phyloP scores from a whole-genome alignment of 2,113 vertebrate species.

The Galbula dea region DNA sequence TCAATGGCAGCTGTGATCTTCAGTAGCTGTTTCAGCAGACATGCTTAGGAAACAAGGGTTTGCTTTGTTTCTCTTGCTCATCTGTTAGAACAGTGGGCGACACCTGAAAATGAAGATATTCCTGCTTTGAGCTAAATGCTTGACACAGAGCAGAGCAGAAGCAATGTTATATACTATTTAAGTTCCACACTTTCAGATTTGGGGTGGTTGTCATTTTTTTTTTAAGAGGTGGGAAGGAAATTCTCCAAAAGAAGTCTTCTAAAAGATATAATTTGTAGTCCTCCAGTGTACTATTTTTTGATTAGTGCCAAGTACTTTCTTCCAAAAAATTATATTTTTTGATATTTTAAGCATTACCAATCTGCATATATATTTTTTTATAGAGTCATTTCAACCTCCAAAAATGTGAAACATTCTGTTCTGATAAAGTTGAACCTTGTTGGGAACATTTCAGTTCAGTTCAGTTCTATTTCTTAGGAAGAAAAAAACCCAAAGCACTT shows the following conservation, averaged over 20 bases:
- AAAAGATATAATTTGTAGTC: neutral
- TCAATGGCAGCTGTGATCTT: neutral
- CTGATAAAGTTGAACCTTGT: slow-evolving; percentile 29
- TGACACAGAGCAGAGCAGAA: neutral
- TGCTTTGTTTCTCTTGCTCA: neutral
- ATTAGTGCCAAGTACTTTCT: slow-evolving; percentile 41
- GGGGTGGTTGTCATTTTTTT: neutral
- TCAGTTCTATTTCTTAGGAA: neutral
- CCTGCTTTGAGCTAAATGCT: neutral
- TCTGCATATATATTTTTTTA: slow-evolving; percentile 56
- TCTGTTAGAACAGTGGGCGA: neutral
- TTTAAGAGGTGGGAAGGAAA: neutral
- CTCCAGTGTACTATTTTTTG: slow-evolving; percentile 21
- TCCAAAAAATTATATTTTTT: neutral
- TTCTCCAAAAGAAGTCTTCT: neutral
- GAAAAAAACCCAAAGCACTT: neutral
- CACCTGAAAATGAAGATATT: neutral
- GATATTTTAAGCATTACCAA: slow-evolving; percentile 40
- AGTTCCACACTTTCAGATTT: neutral
- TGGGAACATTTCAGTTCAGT: neutral
- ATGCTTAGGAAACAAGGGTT: neutral
- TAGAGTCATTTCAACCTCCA: slow-evolving; percentile 12
- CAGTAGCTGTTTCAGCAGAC: neutral
- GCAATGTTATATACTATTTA: neutral
- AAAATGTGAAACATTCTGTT: slow-evolving; percentile 50